Evolutionary conservation across 2,888 invertebrate species (phyloP).

Genomic region (Ceraclea dissimilis): DNA sequence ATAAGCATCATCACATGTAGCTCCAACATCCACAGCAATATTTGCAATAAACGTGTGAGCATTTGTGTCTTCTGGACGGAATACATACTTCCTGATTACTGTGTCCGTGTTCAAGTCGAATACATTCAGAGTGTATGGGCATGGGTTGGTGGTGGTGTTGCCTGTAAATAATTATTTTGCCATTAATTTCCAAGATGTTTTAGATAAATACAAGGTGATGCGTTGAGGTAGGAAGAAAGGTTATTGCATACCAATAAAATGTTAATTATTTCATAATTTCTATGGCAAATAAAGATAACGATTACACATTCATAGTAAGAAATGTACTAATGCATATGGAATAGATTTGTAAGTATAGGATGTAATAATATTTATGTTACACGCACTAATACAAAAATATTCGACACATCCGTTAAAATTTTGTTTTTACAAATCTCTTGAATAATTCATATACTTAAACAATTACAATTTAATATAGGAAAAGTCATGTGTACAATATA

Average conservation of each 20-base stretch:
- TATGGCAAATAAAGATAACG: too few relatives aligned
- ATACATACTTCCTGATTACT: slow-evolving; percentile 59
- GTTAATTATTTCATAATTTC: not conserved
- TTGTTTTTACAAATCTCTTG: not conserved
- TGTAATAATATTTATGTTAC: too few relatives aligned
- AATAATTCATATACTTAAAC: not conserved
- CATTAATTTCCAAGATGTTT: too few relatives aligned
- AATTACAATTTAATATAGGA: not conserved
- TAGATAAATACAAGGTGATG: too few relatives aligned
- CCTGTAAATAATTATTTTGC: too few relatives aligned
- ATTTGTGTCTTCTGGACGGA: slow-evolving; percentile 66
- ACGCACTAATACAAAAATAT: too few relatives aligned
- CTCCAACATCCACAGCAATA: slow-evolving; percentile 71
- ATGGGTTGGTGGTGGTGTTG: slow-evolving; percentile 66
- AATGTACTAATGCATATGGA: too few relatives aligned
- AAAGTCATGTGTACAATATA: not conserved
- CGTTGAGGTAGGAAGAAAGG: too few relatives aligned
- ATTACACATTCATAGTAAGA: too few relatives aligned
- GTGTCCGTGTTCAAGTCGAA: slow-evolving; percentile 69
- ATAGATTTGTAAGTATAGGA: too few relatives aligned
- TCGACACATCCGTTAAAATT: too few relatives aligned
- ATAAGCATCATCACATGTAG: slow-evolving; percentile 65
- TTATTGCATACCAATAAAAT: not conserved
- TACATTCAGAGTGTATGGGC: slow-evolving; percentile 71
- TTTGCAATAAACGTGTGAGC: slow-evolving; percentile 78